Conservation (phyloP, 2,888 invertebrate genomes). For the Phalangium opilio region DNA sequence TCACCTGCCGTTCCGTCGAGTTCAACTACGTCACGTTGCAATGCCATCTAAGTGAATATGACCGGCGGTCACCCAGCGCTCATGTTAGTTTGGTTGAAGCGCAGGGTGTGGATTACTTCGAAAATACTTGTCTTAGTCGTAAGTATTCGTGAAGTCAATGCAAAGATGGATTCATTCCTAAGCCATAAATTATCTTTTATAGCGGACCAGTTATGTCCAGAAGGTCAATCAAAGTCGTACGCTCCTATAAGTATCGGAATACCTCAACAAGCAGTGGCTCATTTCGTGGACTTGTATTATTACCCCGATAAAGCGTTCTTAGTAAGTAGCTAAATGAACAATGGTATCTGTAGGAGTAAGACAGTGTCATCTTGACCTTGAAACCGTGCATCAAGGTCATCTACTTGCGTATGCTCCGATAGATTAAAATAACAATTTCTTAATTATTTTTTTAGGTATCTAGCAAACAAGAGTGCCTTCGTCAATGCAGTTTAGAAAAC, state of each 20-base stretch:
- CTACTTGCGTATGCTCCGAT: no score
- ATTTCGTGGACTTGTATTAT: constrained; percentile 78
- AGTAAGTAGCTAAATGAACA: no score
- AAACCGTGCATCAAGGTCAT: no score
- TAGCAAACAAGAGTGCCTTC: constrained; percentile 69
- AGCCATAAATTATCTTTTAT: constrained; percentile 16
- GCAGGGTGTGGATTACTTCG: constrained; percentile 66
- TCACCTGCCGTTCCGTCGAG: constrained; percentile 78
- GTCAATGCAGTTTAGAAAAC: constrained; percentile 81
- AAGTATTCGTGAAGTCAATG: no score
- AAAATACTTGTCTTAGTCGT: constrained; percentile 78
- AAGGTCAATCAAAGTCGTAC: constrained; percentile 56
- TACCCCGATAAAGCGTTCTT: constrained; percentile 85
- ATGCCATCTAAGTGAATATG: constrained; percentile 77
- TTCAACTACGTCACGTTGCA: constrained; percentile 86
- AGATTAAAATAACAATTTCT: no score
- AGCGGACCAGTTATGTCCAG: constrained; percentile 69
- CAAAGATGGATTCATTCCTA: background rate
- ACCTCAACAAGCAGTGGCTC: constrained; percentile 73
- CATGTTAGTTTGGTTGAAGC: constrained; percentile 77
- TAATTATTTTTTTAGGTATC: constrained; percentile 43
- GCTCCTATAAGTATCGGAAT: constrained; percentile 38
- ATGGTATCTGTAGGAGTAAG: no score
- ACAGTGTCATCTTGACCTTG: no score
- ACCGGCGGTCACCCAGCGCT: constrained; percentile 69